A percentile compares a stretch with the other conserved stretches of the same genome.
These are phyloP conservation scores for Diarsia brunnea DNA, from an alignment of 2,888 invertebrate species.

Conservation along the genomic window DNA sequence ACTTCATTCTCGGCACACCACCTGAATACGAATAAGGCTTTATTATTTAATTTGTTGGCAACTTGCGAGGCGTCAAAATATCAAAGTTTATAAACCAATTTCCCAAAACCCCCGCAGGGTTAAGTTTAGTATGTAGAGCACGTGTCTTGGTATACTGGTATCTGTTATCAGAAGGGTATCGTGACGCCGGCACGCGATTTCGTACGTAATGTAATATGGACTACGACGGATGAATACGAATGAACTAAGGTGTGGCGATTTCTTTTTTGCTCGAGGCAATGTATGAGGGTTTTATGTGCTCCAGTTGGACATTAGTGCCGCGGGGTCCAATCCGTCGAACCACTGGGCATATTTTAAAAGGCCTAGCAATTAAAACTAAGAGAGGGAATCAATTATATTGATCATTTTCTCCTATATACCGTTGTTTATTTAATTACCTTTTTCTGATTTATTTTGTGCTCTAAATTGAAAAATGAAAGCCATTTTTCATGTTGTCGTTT, in stretches of 20 bases:
- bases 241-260: constrained; percentile 82
- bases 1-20: constrained; percentile 76
- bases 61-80: constrained; percentile 86
- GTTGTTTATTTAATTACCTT: constrained; percentile 50
- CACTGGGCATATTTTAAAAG: constrained; percentile 58
- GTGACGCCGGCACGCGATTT: constrained; percentile 84
- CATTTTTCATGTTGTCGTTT: constrained; percentile 26
- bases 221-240: constrained; percentile 85
- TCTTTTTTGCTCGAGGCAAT: constrained; percentile 76
- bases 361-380: constrained; percentile 63
- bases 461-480: constrained; percentile 41
- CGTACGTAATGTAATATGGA: constrained; percentile 86
- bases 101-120: constrained; percentile 57
- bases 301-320: constrained; percentile 64
- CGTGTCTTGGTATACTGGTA: constrained; percentile 56
- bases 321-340: constrained; percentile 49
- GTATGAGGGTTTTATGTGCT: constrained; percentile 66
- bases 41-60: constrained; percentile 86
- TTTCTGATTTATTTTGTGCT: constrained; percentile 47
- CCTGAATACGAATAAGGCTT: constrained; percentile 83
- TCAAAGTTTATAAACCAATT: constrained; percentile 73
- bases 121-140: constrained; percentile 23
- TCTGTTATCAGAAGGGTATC: constrained; percentile 78
- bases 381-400: constrained; percentile 60
- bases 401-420: constrained; percentile 54